Evolutionary conservation across 2,113 vertebrate species (phyloP), one percentile per base, ranked within the genome.

Genomic region (Crypturellus undulatus): DNA sequence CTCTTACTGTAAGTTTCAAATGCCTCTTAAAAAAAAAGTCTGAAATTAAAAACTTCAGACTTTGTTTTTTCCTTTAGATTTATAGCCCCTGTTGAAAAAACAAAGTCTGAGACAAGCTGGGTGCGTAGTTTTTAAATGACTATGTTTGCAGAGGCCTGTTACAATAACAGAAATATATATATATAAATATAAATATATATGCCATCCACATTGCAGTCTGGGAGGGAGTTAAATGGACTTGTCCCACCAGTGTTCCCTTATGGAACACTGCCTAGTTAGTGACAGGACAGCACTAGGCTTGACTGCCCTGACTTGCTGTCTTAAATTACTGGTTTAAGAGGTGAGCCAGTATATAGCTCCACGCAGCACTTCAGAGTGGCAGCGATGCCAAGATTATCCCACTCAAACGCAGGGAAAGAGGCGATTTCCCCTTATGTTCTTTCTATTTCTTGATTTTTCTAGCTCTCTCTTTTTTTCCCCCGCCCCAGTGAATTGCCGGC

Each of bases 391-490:
- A 68, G 70, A 92, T 54, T 81, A 67, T 95, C 72, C 90, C 85
- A 89, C 86, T 92, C 87, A 88, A 88, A 90, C 49, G 47, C 9
- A 86, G 88, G 92, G 73, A 86, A 88, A 88, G 77, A 96, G 92
- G 92, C 83, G 93, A 72, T 96, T 88, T 84, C 85, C 87, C 62
- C 88, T 94, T 92, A 82, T 82, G 86, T 84, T 93, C 89, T 75
- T 96, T 92, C 88, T 96, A 89, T 93, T 95, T 93, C 92, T 89
- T 95, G 83, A 69, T 49, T 92, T 97, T 96, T 92, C 94, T 92
- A 96, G 73, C 90, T 95, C 77, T 8, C 22, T 87, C 79, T 77
- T 88, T 13, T 87, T 88, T 82, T 77, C 88, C 87, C 86, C 43
- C 83, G 52, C 90, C 47, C 40, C 73, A 63, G 30, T 84, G 94